Base-by-base conservation (phyloP, 2,888 invertebrate species). In the Leptopilina syphax region DNA sequence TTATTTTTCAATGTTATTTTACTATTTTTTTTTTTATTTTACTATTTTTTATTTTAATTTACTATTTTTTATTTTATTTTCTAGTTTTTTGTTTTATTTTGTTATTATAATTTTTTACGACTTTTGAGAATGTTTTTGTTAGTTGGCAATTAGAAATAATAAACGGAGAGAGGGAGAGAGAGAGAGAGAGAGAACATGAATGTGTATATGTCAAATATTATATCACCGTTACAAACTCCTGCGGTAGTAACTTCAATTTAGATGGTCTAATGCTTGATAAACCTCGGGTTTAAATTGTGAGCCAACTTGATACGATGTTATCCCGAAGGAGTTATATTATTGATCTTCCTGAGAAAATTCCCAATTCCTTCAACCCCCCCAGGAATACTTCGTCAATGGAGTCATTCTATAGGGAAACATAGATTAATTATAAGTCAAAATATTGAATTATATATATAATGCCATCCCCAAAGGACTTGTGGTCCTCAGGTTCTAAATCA, bases 251-350 rank as follows among this genome's bases (percentile, higher is more conserved):
- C 54, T 27, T 73, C 57, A 73, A 73, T 73, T 54, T 73, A 73
- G 73, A 73, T 57, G 73, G 34, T 34, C n/a, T 73, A 73, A 73
- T 57, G 57, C 73, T 34, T 73, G 57, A 57, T 73, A 57, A 73
- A 73, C 41, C 73, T 54, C 24, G 54, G 54, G 70, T 54, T 70
- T 67, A 67, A 67, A 68, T 68, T 50, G 68, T 50, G 47, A 68
- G 50, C 68, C 47, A 47, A 68, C 47, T 47, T 47, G 68, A 68
- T 68, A 24, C 68, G 24, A 50, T 24, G 47, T 50, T 73, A 73
- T 57, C 73, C 73, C 73, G 13, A 41, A 73, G 57, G 73, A 73
- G 57, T 57, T 73, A 73, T 27, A 73, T 41, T 73, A 73, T 73
- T 73, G 73, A 73, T 73, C 57, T 73, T 57, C 34, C 10, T 63